Base-by-base conservation (phyloP, 1,140 invertebrate genomes). In the Drosophila nebulosa region DNA sequence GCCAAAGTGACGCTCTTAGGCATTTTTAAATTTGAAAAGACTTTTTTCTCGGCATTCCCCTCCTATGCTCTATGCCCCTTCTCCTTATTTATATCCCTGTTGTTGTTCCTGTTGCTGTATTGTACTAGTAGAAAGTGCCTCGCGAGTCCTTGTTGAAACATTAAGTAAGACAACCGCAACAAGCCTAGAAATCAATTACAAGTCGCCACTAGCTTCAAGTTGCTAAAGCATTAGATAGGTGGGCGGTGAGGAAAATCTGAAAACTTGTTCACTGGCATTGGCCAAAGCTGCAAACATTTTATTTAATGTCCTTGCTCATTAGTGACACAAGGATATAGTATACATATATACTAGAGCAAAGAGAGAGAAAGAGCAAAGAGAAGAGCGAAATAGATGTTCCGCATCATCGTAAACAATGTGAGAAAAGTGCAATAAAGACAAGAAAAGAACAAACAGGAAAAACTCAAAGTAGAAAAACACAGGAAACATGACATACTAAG, bases 1-100 rank as follows among this genome's bases (percentile, higher is more conserved):
- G 81, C 81, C 81, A 86, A 86, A 86, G 81, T 88, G 83, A 79
- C 81, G 81, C 81, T 86, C 78, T 88, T 86, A 86, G 81, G 81
- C 81, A 86, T 88, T 86, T 86, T 69, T 71, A 75, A 86, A 86
- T 88, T 80, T 81, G 61, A 88, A 85, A 68, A 74, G 67, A 75
- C 70, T 81, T 70, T 73, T 74, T 61, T 69, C 64, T 68, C 59
- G 30, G 9, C 10, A 10, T 10, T 32, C 10, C 53, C 36, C 7
- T 9, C 35, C 12, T n/a, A 32, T 1, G 7, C 39, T 6, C 4
- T n/a, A n/a, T n/a, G n/a, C 0, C 16, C 18, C 16, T 2, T 6
- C 18, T 46, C 16, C 18, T 7, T 21, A 21, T 46, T 14, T 5
- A 0, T 5, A 16, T 39, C 16, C 2, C 16, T 42, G 39, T 7